Conservation (phyloP, 2,888 invertebrate genomes). For the Ornithoptera alexandrae region DNA sequence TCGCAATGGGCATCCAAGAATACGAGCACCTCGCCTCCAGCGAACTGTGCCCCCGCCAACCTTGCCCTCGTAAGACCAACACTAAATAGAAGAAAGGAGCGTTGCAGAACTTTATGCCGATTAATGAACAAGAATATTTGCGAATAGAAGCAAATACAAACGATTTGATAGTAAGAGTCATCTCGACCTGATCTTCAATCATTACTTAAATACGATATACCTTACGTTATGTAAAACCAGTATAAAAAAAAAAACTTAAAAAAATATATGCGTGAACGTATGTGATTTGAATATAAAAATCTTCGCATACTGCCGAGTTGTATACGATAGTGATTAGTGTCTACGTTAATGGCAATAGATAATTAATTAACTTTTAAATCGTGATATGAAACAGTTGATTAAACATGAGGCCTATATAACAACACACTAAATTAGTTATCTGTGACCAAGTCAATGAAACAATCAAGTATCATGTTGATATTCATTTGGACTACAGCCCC, state of each 20-base stretch:
- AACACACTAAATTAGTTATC: conserved; percentile 3
- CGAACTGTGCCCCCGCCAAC: conserved; percentile 91
- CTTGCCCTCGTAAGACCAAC: conserved; percentile 92
- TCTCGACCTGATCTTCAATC: not conserved
- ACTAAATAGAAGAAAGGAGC: conserved; percentile 81
- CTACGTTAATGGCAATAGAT: not conserved
- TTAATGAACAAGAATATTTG: not conserved
- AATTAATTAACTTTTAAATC: not conserved
- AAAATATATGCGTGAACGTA: too few species aligned
- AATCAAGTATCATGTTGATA: conserved; percentile 3
- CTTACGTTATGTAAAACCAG: too few species aligned
- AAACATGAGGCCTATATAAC: not conserved
- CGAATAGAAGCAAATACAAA: too few species aligned
- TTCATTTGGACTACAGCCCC: not conserved
- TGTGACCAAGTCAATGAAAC: conserved; percentile 2
- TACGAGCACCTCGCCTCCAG: conserved; percentile 88
- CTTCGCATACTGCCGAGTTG: not conserved
- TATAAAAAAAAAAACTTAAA: too few species aligned
- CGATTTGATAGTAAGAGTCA: too few species aligned
- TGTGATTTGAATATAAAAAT: not conserved
- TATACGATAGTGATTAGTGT: conserved; percentile 16
- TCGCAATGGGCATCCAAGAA: conserved; percentile 97
- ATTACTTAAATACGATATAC: not conserved
- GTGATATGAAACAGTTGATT: conserved; percentile 1
- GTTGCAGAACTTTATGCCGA: conserved; percentile 1